A percentile compares a stretch with the other conserved stretches of the same genome.
Evolutionary conservation across 1,140 invertebrate genomes (phyloP).

Genomic region (Varroa destructor): DNA sequence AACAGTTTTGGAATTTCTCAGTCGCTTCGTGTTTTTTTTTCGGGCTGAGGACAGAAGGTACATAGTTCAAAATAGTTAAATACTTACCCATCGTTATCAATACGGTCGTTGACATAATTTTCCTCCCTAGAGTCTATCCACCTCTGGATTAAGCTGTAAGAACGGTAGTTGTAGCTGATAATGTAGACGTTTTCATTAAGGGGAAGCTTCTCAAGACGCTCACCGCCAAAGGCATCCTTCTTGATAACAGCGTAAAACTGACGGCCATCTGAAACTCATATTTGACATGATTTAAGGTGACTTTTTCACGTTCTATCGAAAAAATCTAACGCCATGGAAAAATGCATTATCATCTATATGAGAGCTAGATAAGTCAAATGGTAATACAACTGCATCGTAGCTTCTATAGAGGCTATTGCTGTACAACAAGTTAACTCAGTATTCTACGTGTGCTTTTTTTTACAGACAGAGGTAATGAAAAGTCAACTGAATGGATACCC

Average conservation of each 20-base stretch:
- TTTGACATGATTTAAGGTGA: neutral
- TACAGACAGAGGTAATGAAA: too few relatives aligned
- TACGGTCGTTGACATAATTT: slow-evolving; percentile 9
- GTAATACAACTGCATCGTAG: too few relatives aligned
- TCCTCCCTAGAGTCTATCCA: neutral
- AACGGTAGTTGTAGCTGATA: slow-evolving; percentile 8
- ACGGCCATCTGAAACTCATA: neutral
- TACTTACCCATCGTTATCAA: neutral
- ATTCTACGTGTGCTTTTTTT: too few relatives aligned
- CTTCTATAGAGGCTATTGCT: too few relatives aligned
- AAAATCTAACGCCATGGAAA: too few relatives aligned
- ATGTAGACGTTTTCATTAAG: slow-evolving; percentile 25
- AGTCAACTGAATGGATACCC: neutral
- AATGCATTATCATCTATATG: too few relatives aligned
- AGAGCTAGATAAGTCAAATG: too few relatives aligned
- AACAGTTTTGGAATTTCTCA: too few relatives aligned
- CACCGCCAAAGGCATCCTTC: slow-evolving; percentile 19
- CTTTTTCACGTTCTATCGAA: neutral
- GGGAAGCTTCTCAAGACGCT: slow-evolving; percentile 27
- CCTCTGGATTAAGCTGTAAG: neutral
- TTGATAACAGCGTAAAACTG: slow-evolving; percentile 23
- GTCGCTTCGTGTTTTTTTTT: too few relatives aligned
- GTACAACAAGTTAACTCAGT: too few relatives aligned
- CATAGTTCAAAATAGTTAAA: neutral
- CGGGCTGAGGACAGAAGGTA: too few relatives aligned